Evolutionary conservation across 1,140 invertebrate species (phyloP).

Genomic region (Bombus impatiens): DNA sequence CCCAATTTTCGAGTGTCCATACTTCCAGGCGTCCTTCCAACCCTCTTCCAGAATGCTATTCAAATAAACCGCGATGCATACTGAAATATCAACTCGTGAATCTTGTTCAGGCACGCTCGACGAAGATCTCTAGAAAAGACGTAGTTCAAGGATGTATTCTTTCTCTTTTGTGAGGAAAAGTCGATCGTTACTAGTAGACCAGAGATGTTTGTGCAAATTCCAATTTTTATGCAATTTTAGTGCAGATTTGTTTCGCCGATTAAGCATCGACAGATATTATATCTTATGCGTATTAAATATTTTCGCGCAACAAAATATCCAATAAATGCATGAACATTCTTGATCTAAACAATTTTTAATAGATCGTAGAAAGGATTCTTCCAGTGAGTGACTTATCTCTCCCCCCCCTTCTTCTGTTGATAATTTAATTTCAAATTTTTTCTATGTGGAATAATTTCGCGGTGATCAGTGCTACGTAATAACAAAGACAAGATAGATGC

Average conservation of each 20-base stretch:
- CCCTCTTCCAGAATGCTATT: not conserved
- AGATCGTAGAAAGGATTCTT: not conserved
- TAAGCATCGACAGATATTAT: too few species aligned
- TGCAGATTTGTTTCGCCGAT: too few species aligned
- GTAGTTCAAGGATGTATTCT: not conserved
- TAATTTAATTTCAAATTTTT: conserved; percentile 5
- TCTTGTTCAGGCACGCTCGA: not conserved
- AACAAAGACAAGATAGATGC: conserved; percentile 18
- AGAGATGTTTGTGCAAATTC: too few species aligned
- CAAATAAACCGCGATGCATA: not conserved
- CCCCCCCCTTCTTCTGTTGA: too few species aligned
- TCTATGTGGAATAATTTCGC: not conserved
- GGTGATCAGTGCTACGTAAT: not conserved
- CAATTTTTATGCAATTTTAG: too few species aligned
- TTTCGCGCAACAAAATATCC: too few species aligned
- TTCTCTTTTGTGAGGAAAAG: not conserved
- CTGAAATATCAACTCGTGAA: not conserved
- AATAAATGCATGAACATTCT: not conserved
- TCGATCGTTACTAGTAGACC: not conserved
- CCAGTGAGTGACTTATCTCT: too few species aligned
- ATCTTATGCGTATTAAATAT: too few species aligned
- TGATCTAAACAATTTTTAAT: not conserved
- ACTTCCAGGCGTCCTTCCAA: not conserved
- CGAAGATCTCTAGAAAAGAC: not conserved
- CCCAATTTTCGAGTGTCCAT: not conserved